These are phyloP conservation scores for Tenthredo livida DNA, from an alignment of 2,888 invertebrate species.

Conservation along the genomic window DNA sequence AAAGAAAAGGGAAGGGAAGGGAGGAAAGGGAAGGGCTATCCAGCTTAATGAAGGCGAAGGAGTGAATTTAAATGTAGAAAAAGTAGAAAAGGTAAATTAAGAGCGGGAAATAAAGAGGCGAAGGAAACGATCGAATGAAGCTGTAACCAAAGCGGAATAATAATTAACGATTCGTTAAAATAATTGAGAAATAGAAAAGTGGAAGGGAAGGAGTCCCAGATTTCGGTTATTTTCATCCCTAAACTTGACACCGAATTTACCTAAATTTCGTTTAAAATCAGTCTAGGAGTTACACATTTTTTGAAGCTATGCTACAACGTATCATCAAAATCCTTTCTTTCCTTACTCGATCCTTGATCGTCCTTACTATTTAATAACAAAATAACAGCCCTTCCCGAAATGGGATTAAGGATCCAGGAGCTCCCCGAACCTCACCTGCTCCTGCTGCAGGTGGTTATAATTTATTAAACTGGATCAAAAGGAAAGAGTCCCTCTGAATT, in stretches of 20 bases:
- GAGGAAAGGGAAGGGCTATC: neutral
- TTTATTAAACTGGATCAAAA: neutral
- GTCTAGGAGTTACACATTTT: neutral
- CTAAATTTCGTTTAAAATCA: neutral
- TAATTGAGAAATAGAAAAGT: neutral
- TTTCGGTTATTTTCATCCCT: neutral
- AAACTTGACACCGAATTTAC: neutral
- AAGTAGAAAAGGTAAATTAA: neutral
- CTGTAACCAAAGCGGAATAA: neutral
- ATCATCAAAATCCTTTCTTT: constrained; percentile 18
- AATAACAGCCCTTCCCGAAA: neutral
- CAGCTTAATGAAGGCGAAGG: constrained; percentile 26
- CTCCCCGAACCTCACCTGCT: neutral
- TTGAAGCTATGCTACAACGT: neutral
- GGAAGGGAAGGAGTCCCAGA: neutral
- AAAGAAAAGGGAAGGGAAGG: neutral
- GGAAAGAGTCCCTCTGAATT: neutral
- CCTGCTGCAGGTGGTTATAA: neutral
- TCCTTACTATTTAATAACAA: neutral
- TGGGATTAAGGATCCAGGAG: neutral
- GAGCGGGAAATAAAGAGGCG: neutral
- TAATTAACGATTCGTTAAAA: neutral
- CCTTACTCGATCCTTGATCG: neutral
- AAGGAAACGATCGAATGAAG: neutral
- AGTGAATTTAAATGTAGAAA: constrained; percentile 33